These are phyloP conservation scores for Phalloptychus januarius DNA, from an alignment of 2,797 vertebrate genomes.

Conservation along the genomic window DNA sequence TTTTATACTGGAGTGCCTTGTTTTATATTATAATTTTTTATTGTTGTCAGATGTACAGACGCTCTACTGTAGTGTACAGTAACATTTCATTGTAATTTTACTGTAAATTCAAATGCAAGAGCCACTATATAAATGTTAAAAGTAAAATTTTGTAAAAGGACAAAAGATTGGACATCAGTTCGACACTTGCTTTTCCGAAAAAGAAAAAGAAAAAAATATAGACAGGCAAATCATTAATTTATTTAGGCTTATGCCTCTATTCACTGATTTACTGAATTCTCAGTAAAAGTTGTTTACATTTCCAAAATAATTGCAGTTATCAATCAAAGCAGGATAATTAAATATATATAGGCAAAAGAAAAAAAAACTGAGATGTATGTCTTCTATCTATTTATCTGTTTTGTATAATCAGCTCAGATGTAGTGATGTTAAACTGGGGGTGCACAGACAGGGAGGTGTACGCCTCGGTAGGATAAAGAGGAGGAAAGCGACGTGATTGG, in stretches of 20 bases:
- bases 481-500: slow-evolving; percentile 82
- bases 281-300: neutral
- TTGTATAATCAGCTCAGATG: neutral
- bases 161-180: neutral
- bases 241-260: neutral
- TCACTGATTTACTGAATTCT: neutral
- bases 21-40: neutral
- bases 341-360: neutral
- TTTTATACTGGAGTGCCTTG: neutral
- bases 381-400: neutral
- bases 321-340: neutral
- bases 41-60: neutral
- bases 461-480: neutral
- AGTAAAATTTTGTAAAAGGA: neutral
- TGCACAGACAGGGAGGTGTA: neutral
- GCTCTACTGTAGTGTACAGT: neutral
- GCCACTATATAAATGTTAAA: neutral
- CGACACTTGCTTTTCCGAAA: neutral
- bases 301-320: neutral
- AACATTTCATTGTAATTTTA: neutral
- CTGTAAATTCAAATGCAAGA: neutral
- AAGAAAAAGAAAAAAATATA: neutral
- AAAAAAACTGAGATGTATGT: neutral
- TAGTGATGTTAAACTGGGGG: neutral
- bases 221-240: neutral